Percentiles rank a stretch among this genome's conserved stretches.
Evolutionary conservation across 2,113 vertebrate species (phyloP).

Genomic region (Halcyon senegalensis): DNA sequence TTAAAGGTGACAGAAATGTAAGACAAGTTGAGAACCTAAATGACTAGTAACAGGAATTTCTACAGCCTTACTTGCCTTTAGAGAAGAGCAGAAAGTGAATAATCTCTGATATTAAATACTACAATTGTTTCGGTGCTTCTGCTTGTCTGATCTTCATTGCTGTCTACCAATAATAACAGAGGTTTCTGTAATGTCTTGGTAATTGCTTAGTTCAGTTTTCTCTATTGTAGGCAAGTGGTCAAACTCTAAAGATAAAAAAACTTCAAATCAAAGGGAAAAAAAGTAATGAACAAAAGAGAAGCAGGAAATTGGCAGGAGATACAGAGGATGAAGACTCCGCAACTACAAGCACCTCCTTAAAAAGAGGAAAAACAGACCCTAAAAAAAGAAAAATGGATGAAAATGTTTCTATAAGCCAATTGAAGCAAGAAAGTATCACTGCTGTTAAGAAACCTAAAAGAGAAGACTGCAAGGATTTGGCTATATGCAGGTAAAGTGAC

Average conservation of each 20-base stretch:
- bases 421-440: conserved; percentile 86
- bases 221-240: conserved; percentile 89
- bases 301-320: conserved; percentile 84
- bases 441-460: conserved; percentile 89
- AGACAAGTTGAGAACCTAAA: not conserved
- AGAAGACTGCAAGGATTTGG: conserved; percentile 90
- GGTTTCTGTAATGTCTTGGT: not conserved
- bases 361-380: conserved; percentile 86
- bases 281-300: conserved; percentile 85
- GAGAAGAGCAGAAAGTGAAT: not conserved
- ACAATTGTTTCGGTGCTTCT: not conserved
- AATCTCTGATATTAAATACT: not conserved
- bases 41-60: not conserved
- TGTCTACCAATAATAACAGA: not conserved
- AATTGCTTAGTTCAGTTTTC: conserved; percentile 34
- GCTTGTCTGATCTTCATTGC: not conserved
- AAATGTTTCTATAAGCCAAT: conserved; percentile 69
- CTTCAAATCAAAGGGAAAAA: conserved; percentile 88
- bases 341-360: conserved; percentile 85
- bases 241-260: conserved; percentile 88
- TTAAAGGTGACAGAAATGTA: not conserved
- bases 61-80: not conserved
- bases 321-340: conserved; percentile 86
- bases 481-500: conserved; percentile 83
- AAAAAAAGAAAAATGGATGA: conserved; percentile 92